Base-by-base conservation (phyloP, 2,797 vertebrate genomes). In the Lepilemur septentrionalis region DNA sequence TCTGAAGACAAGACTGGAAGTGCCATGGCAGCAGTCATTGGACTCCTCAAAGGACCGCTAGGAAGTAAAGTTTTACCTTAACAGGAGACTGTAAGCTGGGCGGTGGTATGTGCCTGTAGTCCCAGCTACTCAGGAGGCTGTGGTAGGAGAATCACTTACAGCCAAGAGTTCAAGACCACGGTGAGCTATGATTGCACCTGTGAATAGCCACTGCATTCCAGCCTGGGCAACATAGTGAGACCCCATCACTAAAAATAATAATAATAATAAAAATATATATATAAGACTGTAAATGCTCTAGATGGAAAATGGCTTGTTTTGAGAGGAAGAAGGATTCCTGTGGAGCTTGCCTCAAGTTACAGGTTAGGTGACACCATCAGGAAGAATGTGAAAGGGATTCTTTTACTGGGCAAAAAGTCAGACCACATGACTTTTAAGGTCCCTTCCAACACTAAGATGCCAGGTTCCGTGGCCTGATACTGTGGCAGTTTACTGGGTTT, bases 61-160 rank as follows among this genome's bases (percentile, higher is more conserved):
- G 84, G 8, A 94, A 57, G 50, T 69, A 11, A 69, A 69, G 43
- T 14, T 46, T 95, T 95, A 79, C 41, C 91, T 97, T 13, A 76
- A 65, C 38, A 79, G 78, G 2, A 38, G 69, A 63, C 7, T 72
- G 61, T 32, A 72, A 70, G 35, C 38, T 13, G 1, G 38, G 69
- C 5, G 11, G 69, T 70, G 38, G 12, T 0, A 1, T 11, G 18
- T n/a, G 10, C 8, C 30, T 12, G 2, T 50, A 32, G 46, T 76
- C 46, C 5, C 46, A 22, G 73, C 32, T 50, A 76, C 73, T 76
- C 32, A 32, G 46, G 46, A 50, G 46, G 46, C 73, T 50, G 17
- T 50, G 46, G 46, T 32, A n/a, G 5, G 46, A 76, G 18, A 46
- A 76, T 48, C 6, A 5, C 30, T 48, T n/a, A 30, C n/a, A 46